Evolutionary conservation across 2,888 invertebrate species (phyloP).

Genomic region (Andricus quercusramuli): DNA sequence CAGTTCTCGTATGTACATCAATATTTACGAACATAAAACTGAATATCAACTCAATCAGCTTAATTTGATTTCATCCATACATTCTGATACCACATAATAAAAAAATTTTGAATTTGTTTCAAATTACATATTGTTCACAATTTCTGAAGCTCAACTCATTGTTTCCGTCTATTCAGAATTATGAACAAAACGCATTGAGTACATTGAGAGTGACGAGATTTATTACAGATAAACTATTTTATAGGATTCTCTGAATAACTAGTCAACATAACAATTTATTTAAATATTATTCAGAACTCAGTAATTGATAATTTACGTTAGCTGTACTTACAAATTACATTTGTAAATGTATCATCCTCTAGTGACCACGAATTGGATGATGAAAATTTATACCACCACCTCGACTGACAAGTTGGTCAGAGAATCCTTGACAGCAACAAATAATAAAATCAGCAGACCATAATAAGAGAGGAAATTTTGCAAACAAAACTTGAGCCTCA

Average conservation of each 20-base stretch:
- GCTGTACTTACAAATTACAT: too few species aligned
- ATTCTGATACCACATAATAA: too few species aligned
- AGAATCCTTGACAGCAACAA: slow-evolving; percentile 45
- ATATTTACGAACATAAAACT: too few species aligned
- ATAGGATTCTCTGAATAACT: background rate
- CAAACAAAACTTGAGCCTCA: slow-evolving; percentile 51
- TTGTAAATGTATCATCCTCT: background rate
- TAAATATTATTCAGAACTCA: background rate
- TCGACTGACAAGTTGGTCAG: slow-evolving; percentile 51
- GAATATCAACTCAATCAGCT: too few species aligned
- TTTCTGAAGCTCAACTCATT: background rate
- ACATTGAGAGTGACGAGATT: background rate
- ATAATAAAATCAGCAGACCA: slow-evolving; percentile 57
- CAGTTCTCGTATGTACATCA: too few species aligned
- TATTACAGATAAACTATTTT: background rate
- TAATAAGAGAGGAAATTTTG: slow-evolving; percentile 58
- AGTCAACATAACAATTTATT: background rate
- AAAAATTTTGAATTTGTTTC: too few species aligned
- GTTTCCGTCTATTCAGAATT: background rate
- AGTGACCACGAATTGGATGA: slow-evolving; percentile 50
- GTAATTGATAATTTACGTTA: too few species aligned
- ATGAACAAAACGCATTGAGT: background rate
- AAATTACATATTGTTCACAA: background rate
- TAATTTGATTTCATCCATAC: too few species aligned
- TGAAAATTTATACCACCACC: slow-evolving; percentile 50